phyloP scores from a whole-genome alignment of 2,797 vertebrate genomes.

The Acanthornis magna region DNA sequence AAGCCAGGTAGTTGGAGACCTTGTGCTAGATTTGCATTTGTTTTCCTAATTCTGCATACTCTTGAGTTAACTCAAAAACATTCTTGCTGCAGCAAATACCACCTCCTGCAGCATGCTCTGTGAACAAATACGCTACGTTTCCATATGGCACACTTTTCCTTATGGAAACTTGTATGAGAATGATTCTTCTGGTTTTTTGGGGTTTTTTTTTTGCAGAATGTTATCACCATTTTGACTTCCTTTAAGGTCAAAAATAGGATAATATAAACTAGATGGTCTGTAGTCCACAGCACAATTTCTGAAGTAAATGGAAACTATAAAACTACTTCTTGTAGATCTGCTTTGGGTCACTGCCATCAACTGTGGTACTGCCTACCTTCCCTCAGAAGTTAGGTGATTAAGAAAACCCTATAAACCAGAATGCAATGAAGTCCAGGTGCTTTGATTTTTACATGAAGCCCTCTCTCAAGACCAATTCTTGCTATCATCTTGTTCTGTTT shows the following conservation, averaged over 20 bases:
- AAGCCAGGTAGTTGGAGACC: background rate
- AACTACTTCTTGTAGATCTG: background rate
- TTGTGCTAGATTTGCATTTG: background rate
- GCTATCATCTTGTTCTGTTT: background rate
- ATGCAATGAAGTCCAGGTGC: background rate
- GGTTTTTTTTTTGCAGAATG: background rate
- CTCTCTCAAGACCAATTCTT: background rate
- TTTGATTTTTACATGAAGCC: background rate
- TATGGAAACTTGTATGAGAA: background rate
- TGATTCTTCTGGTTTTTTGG: accelerated
- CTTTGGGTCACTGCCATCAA: background rate
- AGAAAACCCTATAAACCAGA: background rate
- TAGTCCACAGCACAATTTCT: background rate
- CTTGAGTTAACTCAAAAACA: background rate
- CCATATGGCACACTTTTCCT: background rate
- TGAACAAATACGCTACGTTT: background rate
- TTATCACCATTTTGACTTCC: background rate
- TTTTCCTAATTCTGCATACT: background rate
- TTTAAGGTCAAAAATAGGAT: background rate
- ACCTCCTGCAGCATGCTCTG: background rate
- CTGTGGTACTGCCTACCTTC: background rate
- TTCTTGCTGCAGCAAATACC: background rate
- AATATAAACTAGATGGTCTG: background rate
- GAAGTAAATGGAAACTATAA: conserved; percentile 26
- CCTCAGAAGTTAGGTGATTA: background rate